A percentile compares a stretch with the other conserved stretches of the same genome.
Conservation (phyloP, 2,113 vertebrate species). For the Petrocephalus microphthalmus region DNA sequence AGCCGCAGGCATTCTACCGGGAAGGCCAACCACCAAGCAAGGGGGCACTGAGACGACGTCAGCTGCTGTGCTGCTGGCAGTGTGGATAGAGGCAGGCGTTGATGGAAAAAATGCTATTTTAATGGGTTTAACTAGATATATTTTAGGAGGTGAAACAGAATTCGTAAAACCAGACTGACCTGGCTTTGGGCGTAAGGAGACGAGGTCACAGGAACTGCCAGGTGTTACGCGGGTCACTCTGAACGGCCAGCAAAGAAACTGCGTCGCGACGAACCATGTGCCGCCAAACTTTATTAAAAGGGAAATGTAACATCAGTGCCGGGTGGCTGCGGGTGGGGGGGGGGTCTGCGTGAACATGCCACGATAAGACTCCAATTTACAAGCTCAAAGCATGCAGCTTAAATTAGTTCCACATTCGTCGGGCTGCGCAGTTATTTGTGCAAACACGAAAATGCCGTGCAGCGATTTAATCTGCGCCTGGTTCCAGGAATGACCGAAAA, state of each 20-base stretch:
- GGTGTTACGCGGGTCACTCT: background rate
- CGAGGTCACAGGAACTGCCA: too few species aligned
- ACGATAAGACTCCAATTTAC: conserved; percentile 7
- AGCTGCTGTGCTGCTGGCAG: background rate
- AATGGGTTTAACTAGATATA: background rate
- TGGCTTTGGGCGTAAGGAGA: background rate
- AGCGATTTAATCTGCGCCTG: conserved; percentile 10
- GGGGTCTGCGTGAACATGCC: background rate
- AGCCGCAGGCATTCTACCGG: background rate
- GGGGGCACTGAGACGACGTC: background rate
- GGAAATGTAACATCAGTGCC: background rate
- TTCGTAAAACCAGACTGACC: background rate
- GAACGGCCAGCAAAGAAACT: background rate
- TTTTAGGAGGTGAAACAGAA: background rate
- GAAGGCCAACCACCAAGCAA: background rate
- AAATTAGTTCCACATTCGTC: conserved; percentile 16
- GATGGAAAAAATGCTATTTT: background rate
- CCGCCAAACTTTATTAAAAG: background rate
- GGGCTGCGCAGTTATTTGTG: background rate
- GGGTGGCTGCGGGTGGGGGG: background rate
- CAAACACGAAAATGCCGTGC: background rate
- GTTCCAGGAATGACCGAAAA: conserved; percentile 2
- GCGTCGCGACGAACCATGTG: background rate
- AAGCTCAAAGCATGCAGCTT: background rate
- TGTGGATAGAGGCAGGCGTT: background rate